A percentile compares a stretch with the other conserved stretches of the same genome.
Conservation (phyloP, 2,888 invertebrate species). For the Meiosimyza platycephala region DNA sequence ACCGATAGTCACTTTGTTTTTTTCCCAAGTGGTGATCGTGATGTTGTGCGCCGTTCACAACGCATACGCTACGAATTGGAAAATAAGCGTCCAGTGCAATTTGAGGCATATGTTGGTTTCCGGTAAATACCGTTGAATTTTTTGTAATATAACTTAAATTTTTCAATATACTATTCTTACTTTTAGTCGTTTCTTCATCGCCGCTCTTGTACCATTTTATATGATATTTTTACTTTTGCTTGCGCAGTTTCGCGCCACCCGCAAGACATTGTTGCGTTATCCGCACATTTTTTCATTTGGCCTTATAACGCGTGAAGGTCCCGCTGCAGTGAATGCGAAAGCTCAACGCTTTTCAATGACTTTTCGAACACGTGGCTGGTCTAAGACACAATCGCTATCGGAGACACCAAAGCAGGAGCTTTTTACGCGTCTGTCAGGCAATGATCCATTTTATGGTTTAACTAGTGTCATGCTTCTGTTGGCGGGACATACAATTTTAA, state of each 20-base stretch:
- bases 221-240: constrained; percentile 73
- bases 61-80: constrained; percentile 74
- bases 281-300: constrained; percentile 79
- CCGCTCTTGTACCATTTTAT: constrained; percentile 68
- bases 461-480: constrained; percentile 78
- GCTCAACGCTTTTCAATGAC: constrained; percentile 74
- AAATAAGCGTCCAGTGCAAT: constrained; percentile 79
- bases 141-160: neutral
- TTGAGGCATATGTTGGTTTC: constrained; percentile 75
- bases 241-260: constrained; percentile 72
- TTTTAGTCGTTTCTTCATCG: constrained; percentile 46
- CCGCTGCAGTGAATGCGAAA: constrained; percentile 71
- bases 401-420: constrained; percentile 74
- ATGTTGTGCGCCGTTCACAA: constrained; percentile 82
- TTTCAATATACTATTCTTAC: neutral
- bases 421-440: constrained; percentile 70
- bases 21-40: constrained; percentile 82
- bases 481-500: constrained; percentile 78
- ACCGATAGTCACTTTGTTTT: constrained; percentile 66
- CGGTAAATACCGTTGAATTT: constrained; percentile 47
- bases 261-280: constrained; percentile 74
- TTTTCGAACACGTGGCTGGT: constrained; percentile 83
- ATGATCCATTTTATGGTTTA: constrained; percentile 76
- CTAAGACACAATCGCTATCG: constrained; percentile 68
- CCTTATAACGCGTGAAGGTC: constrained; percentile 73